Conservation (phyloP, 2,888 invertebrate genomes). For the Metellina segmentata region DNA sequence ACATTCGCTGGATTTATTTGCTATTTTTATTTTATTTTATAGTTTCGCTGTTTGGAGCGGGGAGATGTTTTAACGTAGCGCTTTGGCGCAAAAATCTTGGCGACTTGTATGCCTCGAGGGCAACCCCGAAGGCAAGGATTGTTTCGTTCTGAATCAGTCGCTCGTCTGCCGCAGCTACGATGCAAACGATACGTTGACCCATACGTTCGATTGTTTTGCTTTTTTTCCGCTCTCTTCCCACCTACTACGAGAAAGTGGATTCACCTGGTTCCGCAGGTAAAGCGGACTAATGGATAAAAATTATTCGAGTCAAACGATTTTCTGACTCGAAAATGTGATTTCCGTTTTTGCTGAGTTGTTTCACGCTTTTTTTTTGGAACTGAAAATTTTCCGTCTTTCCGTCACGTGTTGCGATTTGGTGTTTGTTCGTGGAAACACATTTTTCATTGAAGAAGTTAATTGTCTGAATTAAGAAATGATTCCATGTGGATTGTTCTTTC, state of each 20-base stretch:
- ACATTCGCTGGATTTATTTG: neutral
- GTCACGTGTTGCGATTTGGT: no score
- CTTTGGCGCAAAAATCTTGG: slow-evolving; percentile 29
- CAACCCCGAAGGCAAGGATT: slow-evolving; percentile 17
- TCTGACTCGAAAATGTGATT: no score
- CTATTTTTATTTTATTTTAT: neutral
- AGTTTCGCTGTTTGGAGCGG: neutral
- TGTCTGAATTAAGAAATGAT: no score
- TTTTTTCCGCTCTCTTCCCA: neutral
- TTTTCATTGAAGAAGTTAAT: no score
- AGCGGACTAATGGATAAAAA: neutral
- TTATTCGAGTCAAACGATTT: no score
- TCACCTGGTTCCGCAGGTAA: neutral
- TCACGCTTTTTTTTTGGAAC: no score
- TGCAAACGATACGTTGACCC: slow-evolving; percentile 8
- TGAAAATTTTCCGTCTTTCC: no score
- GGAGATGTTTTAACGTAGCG: neutral
- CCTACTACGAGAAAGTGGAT: neutral
- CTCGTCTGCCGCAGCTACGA: slow-evolving; percentile 10
- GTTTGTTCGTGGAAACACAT: no score
- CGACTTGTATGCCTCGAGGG: slow-evolving; percentile 30
- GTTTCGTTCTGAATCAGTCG: slow-evolving; percentile 7
- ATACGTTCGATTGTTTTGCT: neutral
- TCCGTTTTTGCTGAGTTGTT: no score
- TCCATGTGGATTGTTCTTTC: no score